Base-by-base conservation (phyloP, 2,888 invertebrate species). In the Cetonia aurata region DNA sequence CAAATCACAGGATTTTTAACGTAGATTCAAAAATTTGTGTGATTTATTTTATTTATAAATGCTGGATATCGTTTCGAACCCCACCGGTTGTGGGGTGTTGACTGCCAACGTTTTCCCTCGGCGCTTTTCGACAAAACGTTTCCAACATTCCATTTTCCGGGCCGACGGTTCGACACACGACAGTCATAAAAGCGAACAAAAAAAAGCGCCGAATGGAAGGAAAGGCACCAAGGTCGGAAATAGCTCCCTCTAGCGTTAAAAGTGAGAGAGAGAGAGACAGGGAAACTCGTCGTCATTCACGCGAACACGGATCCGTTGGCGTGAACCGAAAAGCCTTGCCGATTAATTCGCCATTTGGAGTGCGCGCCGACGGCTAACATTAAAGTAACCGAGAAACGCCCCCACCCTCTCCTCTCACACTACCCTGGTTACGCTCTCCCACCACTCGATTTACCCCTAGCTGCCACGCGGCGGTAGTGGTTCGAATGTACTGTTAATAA, bases 401-500 rank as follows among this genome's bases (percentile, higher is more conserved):
- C 37, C 41, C 13, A 25, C 15, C 56, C 15, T 13, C 41, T 57
- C 71, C 71, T 66, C 67, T 59, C 72, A 71, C 4, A 13, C 48
- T 25, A 25, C 25, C 25, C 25, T 25, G 4, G 25, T 25, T 25
- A 25, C 25, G 25, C 25, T 4, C 25, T 25, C 25, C 25, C 25
- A 4, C 25, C 25, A 4, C 25, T 4, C 25, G 25, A 25, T 4
- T 25, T 4, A 1, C 25, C 25, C 25, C 25, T 25, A 25, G 25
- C 25, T 25, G 4, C 25, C 4, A 25, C 25, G 1, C 25, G 4
- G 25, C 25, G 25, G 25, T 25, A 25, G 25, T 25, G 25, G 25
- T 25, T 69, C 68, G 75, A 75, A 75, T 74, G 76, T 74, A 75
- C 75, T 74, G 80, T 81, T 82, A 82, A 82, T 83, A 83, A 83